Percentiles rank a stretch among this genome's conserved stretches.
Conservation (phyloP, 2,888 invertebrate genomes). For the Heliconius cydno region DNA sequence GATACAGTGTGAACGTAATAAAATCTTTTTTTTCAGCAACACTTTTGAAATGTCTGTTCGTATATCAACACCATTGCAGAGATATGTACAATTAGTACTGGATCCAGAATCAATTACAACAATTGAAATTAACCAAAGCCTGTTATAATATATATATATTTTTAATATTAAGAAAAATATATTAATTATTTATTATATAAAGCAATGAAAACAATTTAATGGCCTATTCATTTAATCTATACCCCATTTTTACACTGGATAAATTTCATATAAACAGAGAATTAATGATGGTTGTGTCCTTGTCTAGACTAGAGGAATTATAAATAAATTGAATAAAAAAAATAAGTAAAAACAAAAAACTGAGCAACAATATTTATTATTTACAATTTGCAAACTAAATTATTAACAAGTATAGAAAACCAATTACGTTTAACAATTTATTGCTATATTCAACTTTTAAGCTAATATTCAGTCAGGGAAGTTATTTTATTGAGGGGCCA, state of each 20-base stretch:
- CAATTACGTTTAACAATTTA: not conserved
- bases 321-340: not conserved
- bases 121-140: slow-evolving; percentile 65
- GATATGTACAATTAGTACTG: slow-evolving; percentile 60
- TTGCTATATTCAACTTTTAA: not conserved
- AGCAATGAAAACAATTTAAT: not conserved
- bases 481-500: slow-evolving; percentile 87
- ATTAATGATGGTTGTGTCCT: too few relatives aligned
- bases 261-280: too few relatives aligned
- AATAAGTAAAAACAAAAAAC: not conserved
- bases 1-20: not conserved
- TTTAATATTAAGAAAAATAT: not conserved
- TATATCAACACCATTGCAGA: slow-evolving; percentile 44
- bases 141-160: slow-evolving; percentile 10
- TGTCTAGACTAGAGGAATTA: too few relatives aligned
- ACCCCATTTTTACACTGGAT: not conserved
- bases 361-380: slow-evolving; percentile 18
- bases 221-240: not conserved
- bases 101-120: slow-evolving; percentile 73
- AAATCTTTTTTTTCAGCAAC: slow-evolving; percentile 55
- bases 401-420: not conserved
- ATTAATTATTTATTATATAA: not conserved
- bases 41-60: slow-evolving; percentile 57
- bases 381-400: slow-evolving; percentile 5
- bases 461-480: slow-evolving; percentile 62